Conservation (phyloP, 2,797 vertebrate genomes). For the Rachycentron canadum region DNA sequence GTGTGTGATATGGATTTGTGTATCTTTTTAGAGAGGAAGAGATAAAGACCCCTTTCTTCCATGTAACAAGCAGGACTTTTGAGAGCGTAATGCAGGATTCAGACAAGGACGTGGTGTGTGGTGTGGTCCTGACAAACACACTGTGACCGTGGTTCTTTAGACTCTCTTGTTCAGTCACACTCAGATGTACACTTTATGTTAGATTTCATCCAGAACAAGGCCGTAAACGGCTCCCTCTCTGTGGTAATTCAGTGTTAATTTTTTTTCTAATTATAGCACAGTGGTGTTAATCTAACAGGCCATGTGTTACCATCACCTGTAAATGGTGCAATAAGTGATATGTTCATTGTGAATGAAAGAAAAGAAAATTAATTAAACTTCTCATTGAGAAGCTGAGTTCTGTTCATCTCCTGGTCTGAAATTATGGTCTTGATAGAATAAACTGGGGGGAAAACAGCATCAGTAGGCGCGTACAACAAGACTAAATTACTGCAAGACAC, state of each 20-base stretch:
- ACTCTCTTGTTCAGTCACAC: neutral
- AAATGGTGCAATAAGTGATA: neutral
- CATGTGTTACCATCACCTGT: neutral
- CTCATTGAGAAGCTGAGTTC: neutral
- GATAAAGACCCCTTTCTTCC: constrained; percentile 58
- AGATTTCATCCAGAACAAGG: neutral
- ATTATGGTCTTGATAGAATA: neutral
- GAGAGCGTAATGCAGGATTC: constrained; percentile 28
- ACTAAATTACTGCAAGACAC: neutral
- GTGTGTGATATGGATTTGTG: constrained; percentile 49
- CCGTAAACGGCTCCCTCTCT: constrained; percentile 9
- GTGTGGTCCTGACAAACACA: constrained; percentile 23
- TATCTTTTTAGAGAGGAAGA: constrained; percentile 36
- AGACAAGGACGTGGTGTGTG: constrained; percentile 54
- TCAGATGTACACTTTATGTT: constrained; percentile 16
- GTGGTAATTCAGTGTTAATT: neutral
- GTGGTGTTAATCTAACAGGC: neutral
- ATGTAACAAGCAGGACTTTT: constrained; percentile 27
- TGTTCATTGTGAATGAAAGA: too few species aligned
- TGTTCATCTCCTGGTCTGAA: neutral
- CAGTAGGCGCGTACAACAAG: neutral
- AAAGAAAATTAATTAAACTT: too few species aligned
- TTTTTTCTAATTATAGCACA: neutral
- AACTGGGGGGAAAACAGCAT: neutral
- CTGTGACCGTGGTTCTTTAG: neutral